phyloP scores from a whole-genome alignment of 2,797 vertebrate genomes.

The Morus bassanus region DNA sequence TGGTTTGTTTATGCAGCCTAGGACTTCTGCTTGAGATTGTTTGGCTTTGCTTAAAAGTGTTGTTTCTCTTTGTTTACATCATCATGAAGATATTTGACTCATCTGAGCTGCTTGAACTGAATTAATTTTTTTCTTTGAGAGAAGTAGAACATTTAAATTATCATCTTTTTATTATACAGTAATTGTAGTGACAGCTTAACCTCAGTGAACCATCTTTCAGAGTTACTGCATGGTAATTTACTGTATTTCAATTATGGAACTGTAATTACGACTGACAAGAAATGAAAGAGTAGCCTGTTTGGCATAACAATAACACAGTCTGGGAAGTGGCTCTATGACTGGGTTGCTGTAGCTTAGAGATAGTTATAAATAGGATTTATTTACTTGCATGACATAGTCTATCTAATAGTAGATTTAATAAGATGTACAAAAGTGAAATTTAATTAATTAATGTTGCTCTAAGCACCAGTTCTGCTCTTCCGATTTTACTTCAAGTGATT shows the following conservation, averaged over 20 bases:
- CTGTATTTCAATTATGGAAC: conserved; percentile 67
- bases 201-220: conserved; percentile 1
- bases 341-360: conserved; percentile 16
- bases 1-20: not conserved
- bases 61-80: conserved; percentile 10
- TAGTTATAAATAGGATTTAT: conserved; percentile 43
- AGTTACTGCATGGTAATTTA: conserved; percentile 55
- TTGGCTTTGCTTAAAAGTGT: not conserved
- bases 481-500: not conserved
- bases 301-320: conserved; percentile 79
- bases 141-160: conserved; percentile 47
- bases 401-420: conserved; percentile 32
- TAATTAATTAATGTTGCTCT: not conserved
- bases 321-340: conserved; percentile 64
- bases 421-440: conserved; percentile 1
- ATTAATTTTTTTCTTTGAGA: not conserved
- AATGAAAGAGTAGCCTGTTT: conserved; percentile 88
- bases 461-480: not conserved
- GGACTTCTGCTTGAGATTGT: not conserved
- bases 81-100: conserved; percentile 22
- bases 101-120: not conserved
- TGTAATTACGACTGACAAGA: conserved; percentile 80
- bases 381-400: conserved; percentile 15
- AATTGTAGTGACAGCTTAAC: conserved; percentile 49
- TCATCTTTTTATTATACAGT: conserved; percentile 33